These are phyloP conservation scores for Calameuta filiformis DNA, from an alignment of 2,888 invertebrate genomes.

Conservation along the genomic window DNA sequence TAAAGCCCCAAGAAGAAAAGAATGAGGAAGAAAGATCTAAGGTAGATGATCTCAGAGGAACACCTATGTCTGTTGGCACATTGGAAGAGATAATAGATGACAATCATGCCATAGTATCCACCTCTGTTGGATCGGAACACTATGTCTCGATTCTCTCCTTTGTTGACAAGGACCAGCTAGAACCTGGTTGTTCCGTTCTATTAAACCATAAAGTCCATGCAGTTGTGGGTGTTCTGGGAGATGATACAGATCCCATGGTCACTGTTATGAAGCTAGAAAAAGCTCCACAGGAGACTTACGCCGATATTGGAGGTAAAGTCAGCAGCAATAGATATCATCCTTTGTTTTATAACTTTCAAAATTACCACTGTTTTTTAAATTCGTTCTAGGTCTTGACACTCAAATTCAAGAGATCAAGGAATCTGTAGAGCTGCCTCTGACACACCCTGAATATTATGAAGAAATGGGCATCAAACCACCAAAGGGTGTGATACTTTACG, in stretches of 20 bases:
- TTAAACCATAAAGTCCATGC: conserved; percentile 99
- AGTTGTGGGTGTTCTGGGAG: conserved; percentile 98
- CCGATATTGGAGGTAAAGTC: conserved; percentile 87
- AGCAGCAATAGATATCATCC: not conserved
- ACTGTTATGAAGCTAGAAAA: conserved; percentile 99
- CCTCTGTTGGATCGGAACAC: conserved; percentile 98
- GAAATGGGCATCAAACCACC: conserved; percentile 99
- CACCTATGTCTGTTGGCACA: conserved; percentile 99
- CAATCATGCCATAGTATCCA: conserved; percentile 99
- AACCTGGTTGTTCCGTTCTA: conserved; percentile 98
- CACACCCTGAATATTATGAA: conserved; percentile 99
- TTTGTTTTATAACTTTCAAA: not conserved
- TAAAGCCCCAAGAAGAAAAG: conserved; percentile 99
- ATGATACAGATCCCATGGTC: conserved; percentile 99
- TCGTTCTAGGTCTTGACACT: conserved; percentile 78
- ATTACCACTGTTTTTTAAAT: not conserved
- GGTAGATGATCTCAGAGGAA: conserved; percentile 98
- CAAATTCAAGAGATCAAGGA: conserved; percentile 99
- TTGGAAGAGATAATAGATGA: conserved; percentile 99
- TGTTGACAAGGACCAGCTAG: conserved; percentile 99
- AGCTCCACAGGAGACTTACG: conserved; percentile 99
- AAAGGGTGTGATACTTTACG: conserved; percentile 98
- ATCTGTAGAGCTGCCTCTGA: conserved; percentile 97
- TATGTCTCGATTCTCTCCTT: conserved; percentile 99
- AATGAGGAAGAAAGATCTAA: conserved; percentile 98